Evolutionary conservation across 1,140 invertebrate genomes (phyloP), one percentile per base, ranked within the genome.

Genomic region (Penaeus vannamei): DNA sequence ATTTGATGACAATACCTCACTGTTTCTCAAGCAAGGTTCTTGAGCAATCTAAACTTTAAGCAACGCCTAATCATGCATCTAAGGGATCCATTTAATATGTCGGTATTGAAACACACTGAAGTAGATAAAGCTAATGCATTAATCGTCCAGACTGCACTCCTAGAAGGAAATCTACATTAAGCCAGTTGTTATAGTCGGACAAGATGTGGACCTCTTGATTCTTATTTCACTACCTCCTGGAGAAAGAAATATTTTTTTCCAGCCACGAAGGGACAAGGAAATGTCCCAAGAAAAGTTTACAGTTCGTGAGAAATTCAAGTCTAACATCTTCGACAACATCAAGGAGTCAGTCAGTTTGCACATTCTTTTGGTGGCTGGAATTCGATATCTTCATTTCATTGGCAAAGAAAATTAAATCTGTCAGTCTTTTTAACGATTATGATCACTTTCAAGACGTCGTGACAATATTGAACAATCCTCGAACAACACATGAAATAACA

Each of bases 31-130:
- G 84, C 8, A 26, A 60, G 53, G 84, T 22, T 76, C 42, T 60
- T 77, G 36, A 69, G 66, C n/a, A 59, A 76, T 59, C n/a, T 69
- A 72, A 85, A 85, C 17, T 76, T 59, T 60, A 85, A 85, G 66
- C n/a, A 85, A 69, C 64, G 53, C 36, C 64, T 85, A 69, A 85
- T 85, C 36, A 85, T 85, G 64, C 84, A 85, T 10, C 36, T 69
- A 53, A 3, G 36, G 19, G n/a, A 85, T 20, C 22, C 36, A 85
- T 85, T 85, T 85, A 23, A 85, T 69, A 59, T 53, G 36, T 76
- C n/a, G 36, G 66, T 76, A 76, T 85, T 85, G 36, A 59, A 36
- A 77, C 84, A 85, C 66, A 85, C 32, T 85, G n/a, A 29, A 66
- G 32, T n/a, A 36, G 82, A 85, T 85, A 64, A 66, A 32, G 84